Percentiles rank a stretch among this genome's conserved stretches.
Evolutionary conservation across 2,888 invertebrate species (phyloP).

Genomic region (Dicroscelio sp.): DNA sequence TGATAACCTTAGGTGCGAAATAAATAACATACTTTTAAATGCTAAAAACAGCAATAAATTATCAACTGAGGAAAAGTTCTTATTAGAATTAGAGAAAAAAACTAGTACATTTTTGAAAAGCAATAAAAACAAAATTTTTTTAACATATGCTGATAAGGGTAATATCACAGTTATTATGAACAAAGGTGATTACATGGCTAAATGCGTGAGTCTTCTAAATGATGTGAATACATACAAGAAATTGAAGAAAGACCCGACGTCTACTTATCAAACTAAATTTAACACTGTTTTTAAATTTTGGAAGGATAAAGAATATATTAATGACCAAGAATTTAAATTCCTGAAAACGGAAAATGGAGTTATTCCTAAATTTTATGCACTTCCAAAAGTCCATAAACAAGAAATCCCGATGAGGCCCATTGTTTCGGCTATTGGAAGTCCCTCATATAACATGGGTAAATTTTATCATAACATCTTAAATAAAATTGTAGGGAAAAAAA

Average conservation of each 20-base stretch:
- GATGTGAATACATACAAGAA: too few species aligned
- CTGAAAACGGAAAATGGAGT: background rate
- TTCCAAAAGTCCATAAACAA: slow-evolving; percentile 2
- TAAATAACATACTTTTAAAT: slow-evolving; percentile 1
- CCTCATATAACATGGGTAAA: slow-evolving; percentile 7
- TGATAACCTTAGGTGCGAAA: background rate
- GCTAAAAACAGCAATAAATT: background rate
- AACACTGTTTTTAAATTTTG: background rate
- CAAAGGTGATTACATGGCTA: slow-evolving; percentile 2
- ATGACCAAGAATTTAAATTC: background rate
- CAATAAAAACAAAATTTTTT: background rate
- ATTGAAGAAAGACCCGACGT: background rate
- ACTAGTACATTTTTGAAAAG: background rate
- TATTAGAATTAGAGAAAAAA: background rate
- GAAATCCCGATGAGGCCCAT: background rate
- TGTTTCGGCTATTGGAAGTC: slow-evolving; percentile 26
- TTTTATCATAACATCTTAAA: background rate
- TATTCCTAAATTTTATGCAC: slow-evolving; percentile 21
- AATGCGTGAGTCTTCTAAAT: too few species aligned
- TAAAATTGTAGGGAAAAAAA: too few species aligned
- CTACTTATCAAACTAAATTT: background rate
- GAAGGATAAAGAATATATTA: background rate
- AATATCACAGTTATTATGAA: slow-evolving; percentile 3
- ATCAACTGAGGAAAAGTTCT: background rate
- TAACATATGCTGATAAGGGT: slow-evolving; percentile 2